A percentile compares a stretch with the other conserved stretches of the same genome.
Conservation (phyloP, 2,797 vertebrate species). For the Liparis tanakae region DNA sequence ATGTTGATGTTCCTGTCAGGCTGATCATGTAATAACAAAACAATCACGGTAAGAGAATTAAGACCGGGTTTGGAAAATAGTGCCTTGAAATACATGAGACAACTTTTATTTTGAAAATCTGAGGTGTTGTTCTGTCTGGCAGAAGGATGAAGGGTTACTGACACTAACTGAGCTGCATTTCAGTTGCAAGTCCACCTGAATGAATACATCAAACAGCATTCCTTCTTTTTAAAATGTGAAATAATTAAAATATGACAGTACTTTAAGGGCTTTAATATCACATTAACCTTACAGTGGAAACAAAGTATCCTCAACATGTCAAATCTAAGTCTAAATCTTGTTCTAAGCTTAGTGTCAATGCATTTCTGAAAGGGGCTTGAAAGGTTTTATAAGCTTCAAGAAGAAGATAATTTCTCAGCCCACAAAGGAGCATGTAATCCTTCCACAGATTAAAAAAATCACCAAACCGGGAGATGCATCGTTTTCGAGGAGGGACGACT, state of each 20-base stretch:
- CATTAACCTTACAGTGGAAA: not conserved
- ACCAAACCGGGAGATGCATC: slow-evolving; percentile 8
- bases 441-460: slow-evolving; percentile 29
- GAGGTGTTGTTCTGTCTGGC: slow-evolving; percentile 4
- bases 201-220: not conserved
- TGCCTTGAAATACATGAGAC: not conserved
- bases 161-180: slow-evolving; percentile 1
- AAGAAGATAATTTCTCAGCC: slow-evolving; percentile 28
- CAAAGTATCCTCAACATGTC: not conserved
- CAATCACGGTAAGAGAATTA: not conserved
- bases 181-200: not conserved
- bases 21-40: slow-evolving; percentile 1
- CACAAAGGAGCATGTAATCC: slow-evolving; percentile 50
- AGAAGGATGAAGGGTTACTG: slow-evolving; percentile 2
- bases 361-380: slow-evolving; percentile 26
- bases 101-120: slow-evolving; percentile 32
- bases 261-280: not conserved
- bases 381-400: slow-evolving; percentile 33
- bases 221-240: not conserved
- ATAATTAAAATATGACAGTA: not conserved
- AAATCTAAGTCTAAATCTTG: slow-evolving; percentile 17
- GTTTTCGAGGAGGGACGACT: slow-evolving; percentile 24
- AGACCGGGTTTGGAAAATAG: not conserved
- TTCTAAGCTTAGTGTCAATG: slow-evolving; percentile 18
- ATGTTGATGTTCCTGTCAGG: not conserved